phyloP scores from a whole-genome alignment of 2,797 vertebrate genomes.

The Allobates femoralis region DNA sequence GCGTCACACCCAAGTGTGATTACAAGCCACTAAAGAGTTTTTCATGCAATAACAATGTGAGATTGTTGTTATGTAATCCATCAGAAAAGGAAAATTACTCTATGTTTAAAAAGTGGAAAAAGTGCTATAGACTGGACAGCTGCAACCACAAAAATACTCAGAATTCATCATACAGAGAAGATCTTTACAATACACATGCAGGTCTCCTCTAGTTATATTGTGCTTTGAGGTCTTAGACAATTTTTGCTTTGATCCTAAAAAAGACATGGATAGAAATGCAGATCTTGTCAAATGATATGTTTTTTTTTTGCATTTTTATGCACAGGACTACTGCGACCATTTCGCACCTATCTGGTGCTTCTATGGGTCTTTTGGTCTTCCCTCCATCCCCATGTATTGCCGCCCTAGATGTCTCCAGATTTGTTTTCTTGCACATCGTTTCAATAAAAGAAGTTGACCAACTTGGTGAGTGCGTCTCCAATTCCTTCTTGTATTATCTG shows the following conservation, averaged over 20 bases:
- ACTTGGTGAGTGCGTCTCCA: too few species aligned
- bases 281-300: too few species aligned
- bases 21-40: neutral
- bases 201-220: neutral
- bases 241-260: neutral
- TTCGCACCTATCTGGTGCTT: too few species aligned
- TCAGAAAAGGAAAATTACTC: slow-evolving; percentile 1
- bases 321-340: too few species aligned
- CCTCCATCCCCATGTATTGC: too few species aligned
- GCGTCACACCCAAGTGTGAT: slow-evolving; percentile 11
- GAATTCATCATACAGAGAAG: neutral
- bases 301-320: too few species aligned
- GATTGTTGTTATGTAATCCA: neutral
- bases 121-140: neutral
- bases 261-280: too few species aligned
- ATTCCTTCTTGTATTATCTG: too few species aligned
- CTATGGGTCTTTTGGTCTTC: too few species aligned
- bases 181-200: neutral
- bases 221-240: neutral
- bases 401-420: too few species aligned
- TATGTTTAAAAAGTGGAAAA: neutral
- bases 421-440: too few species aligned
- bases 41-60: slow-evolving; percentile 1
- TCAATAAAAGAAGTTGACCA: too few species aligned
- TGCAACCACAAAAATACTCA: neutral